Evolutionary conservation across 2,113 vertebrate species (phyloP), one percentile per base, ranked within the genome.

Genomic region (Ceuthmochares aereus): DNA sequence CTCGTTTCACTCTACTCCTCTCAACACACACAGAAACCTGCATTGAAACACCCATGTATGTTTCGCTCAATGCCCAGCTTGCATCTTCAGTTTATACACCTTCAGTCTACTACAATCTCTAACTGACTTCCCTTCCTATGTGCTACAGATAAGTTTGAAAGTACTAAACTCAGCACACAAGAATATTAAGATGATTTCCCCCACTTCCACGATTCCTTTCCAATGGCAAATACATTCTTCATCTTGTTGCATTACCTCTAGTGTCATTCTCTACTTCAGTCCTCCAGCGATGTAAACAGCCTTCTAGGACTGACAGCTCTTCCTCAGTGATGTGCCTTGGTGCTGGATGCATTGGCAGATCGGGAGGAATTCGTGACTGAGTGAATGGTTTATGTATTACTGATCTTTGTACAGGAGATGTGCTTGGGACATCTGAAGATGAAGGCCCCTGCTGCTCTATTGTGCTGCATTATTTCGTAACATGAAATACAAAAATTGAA

Each of bases 181-280:
- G 30, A 23, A 34, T 30, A 26, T 63, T 27, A 30, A 45, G 22
- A 22, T 4, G 0, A 18, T 5, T 30, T 84, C 15, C 10, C 75
- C 27, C 3, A 26, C 12, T 40, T 84, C 23, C 13, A 63, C 22
- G 73, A 67, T 73, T 14, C 36, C 40, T 60, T 80, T 26, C 64
- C 77, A 84, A 30, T 4, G 4, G 32, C 13, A 91, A 52, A 37
- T 13, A 47, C 12, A 25, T 9, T 10, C 16, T 47, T 26, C 88
- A 45, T 30, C 7, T 69, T 37, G 84, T 67, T 29, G 12, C 45
- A 45, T 69, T 97, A 99, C 99, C 99, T 91, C 98, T 98, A 10
- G 99, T 99, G 97, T 99, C 99, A 3, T 99, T 99, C 97, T 99
- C 99, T 96, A 99, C 99, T 97, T 99, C 99, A 26, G 98, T 99